Evolutionary conservation across 2,888 invertebrate genomes (phyloP), one percentile per base, ranked within the genome.

Genomic region (Saturnia japonica): DNA sequence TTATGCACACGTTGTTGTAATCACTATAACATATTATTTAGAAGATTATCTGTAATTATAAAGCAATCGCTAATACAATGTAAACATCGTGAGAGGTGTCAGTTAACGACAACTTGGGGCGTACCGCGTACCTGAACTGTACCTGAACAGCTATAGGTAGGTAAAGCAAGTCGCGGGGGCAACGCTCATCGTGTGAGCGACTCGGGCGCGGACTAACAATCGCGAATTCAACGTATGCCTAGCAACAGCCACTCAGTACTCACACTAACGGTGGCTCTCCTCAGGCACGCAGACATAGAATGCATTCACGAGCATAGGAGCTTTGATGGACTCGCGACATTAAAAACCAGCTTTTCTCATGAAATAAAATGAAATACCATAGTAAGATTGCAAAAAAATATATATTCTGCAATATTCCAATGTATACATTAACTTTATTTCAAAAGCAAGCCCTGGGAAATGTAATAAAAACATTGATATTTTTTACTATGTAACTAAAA

Each of bases 171-270:
- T 78, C 80, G 80, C 85, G 90, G 88, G 92, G 93, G 92, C 93
- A 93, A 93, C 86, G 93, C 84, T 91, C 92, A 91, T 89, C 93
- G 93, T 93, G 93, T 92, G 93, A 93, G 91, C 91, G 89, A 81
- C 85, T 88, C 87, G 88, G 83, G 88, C 88, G 86, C 84, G 83
- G 80, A 78, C 84, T 85, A 88, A 91, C 92, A 90, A 91, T 91
- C 89, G 93, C 92, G 87, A 92, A 91, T 90, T 88, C 90, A 88
- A 85, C 86, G 85, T 87, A 87, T 88, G 89, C 92, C 88, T 92
- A 89, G 92, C 91, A 93, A 93, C 92, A 91, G 83, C 84, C 88
- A 85, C 88, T n/a, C n/a, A n/a, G n/a, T n/a, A n/a, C n/a, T 86
- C 87, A 86, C 87, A 87, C 87, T 87, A 85, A 88, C 87, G 85